phyloP scores from a whole-genome alignment of 1,140 invertebrate species.

The Scylla paramamosain region DNA sequence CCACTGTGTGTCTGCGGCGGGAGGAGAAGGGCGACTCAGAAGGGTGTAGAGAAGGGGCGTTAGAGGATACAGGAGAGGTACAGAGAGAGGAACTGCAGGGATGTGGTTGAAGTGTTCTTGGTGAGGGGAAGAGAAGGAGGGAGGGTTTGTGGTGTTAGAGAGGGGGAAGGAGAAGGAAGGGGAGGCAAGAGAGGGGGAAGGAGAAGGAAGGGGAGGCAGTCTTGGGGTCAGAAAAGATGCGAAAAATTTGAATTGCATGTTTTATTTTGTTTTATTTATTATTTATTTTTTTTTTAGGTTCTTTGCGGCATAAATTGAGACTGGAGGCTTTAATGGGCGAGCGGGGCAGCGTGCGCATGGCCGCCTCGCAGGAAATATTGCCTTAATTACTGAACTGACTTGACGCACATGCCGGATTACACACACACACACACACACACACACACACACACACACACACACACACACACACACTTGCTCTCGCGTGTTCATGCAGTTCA shows the following conservation, averaged over 20 bases:
- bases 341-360: neutral
- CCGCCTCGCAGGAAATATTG: neutral
- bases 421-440: constrained; percentile 42
- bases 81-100: neutral
- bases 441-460: constrained; percentile 47
- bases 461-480: constrained; percentile 29
- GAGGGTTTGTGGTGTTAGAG: neutral
- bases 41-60: neutral
- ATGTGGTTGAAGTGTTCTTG: neutral
- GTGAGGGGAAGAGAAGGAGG: neutral
- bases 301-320: no score
- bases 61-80: neutral
- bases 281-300: no score
- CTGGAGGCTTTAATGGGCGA: neutral
- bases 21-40: no score
- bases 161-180: neutral
- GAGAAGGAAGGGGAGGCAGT: neutral
- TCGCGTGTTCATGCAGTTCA: no score
- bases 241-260: no score
- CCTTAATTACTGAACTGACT: neutral
- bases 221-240: no score
- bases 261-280: no score
- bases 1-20: constrained; percentile 89
- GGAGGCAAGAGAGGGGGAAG: neutral
- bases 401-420: neutral